Evolutionary conservation across 2,797 vertebrate species (phyloP).

Genomic region (Astyanax mexicanus): DNA sequence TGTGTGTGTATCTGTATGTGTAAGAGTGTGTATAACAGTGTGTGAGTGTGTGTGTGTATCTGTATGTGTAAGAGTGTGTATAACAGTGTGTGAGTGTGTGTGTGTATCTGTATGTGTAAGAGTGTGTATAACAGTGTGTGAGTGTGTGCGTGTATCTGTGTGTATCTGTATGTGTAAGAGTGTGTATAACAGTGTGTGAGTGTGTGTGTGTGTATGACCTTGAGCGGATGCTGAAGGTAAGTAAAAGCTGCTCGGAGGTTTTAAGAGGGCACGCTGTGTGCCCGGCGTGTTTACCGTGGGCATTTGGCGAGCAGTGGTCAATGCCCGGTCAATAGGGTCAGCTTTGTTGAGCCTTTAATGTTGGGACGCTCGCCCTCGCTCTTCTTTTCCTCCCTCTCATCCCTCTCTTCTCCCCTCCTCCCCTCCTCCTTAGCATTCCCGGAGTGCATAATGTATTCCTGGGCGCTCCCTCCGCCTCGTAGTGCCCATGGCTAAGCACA

Average conservation of each 20-base stretch:
- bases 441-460: constrained; percentile 64
- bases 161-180: no score
- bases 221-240: constrained; percentile 52
- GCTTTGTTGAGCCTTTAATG: constrained; percentile 54
- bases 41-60: no score
- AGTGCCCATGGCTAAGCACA: constrained; percentile 81
- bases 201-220: constrained; percentile 77
- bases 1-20: no score
- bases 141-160: no score
- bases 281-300: neutral
- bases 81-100: no score
- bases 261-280: neutral
- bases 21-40: no score
- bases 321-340: neutral
- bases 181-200: no score
- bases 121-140: no score
- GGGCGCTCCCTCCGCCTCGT: constrained; percentile 67
- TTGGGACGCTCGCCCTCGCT: constrained; percentile 51
- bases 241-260: no score
- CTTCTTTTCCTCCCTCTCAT: constrained; percentile 3
- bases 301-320: neutral
- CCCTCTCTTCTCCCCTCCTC: constrained; percentile 34
- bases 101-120: no score
- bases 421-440: constrained; percentile 63
- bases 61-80: no score